Conservation (phyloP, 1,140 invertebrate genomes). For the Mya arenaria region DNA sequence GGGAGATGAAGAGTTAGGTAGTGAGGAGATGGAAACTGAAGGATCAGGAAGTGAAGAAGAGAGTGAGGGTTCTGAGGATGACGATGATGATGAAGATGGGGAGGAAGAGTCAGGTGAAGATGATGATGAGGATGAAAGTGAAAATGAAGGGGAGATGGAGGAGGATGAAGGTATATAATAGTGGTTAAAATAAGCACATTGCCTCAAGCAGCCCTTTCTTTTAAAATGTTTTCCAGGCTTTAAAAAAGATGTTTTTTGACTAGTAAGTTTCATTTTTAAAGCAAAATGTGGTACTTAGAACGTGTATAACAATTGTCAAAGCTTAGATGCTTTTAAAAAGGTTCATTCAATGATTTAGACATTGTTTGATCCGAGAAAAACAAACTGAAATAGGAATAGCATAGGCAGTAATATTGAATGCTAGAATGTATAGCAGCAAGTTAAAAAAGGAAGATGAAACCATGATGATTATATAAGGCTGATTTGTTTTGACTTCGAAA, state of each 20-base stretch:
- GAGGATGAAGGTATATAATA: slow-evolving; percentile 54
- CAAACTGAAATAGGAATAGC: slow-evolving; percentile 43
- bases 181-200: slow-evolving; percentile 6
- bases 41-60: slow-evolving; percentile 31
- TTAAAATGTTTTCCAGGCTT: background rate
- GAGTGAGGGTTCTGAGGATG: slow-evolving; percentile 22
- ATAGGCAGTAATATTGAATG: slow-evolving; percentile 52
- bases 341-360: too few species aligned
- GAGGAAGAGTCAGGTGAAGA: slow-evolving; percentile 56
- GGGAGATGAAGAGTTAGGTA: too few species aligned
- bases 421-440: slow-evolving; percentile 19
- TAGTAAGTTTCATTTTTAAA: background rate
- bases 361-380: slow-evolving; percentile 14
- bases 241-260: background rate
- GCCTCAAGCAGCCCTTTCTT: background rate
- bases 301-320: too few species aligned
- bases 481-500: slow-evolving; percentile 35
- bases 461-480: background rate
- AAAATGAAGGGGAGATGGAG: slow-evolving; percentile 56
- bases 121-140: slow-evolving; percentile 71
- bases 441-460: background rate
- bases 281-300: too few species aligned
- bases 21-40: slow-evolving; percentile 1
- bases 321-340: too few species aligned
- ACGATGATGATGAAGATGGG: slow-evolving; percentile 42